phyloP scores from a whole-genome alignment of 2,888 invertebrate genomes.

The Helleia helle region DNA sequence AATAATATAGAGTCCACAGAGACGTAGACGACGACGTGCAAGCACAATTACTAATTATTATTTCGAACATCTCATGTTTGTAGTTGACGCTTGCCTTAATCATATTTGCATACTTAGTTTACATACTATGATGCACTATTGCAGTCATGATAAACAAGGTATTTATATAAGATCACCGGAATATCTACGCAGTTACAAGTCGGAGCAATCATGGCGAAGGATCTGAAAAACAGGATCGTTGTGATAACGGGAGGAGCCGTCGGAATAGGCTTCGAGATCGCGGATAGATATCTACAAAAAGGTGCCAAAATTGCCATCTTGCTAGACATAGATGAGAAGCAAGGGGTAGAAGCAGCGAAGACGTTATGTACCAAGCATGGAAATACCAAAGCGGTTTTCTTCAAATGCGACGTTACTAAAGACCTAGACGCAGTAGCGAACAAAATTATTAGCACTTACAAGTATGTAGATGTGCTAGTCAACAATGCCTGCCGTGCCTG shows the following conservation, averaged over 20 bases:
- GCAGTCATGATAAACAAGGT: no score
- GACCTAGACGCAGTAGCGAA: conserved; percentile 52
- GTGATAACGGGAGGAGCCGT: conserved; percentile 58
- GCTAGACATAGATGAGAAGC: conserved; percentile 26
- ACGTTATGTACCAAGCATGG: conserved; percentile 51
- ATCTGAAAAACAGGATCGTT: conserved; percentile 20
- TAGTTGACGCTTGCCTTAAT: no score
- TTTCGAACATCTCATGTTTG: no score
- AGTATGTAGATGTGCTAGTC: conserved; percentile 49
- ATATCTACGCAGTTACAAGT: no score
- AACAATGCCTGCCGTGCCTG: no score
- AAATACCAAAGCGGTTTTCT: conserved; percentile 46
- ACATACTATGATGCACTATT: no score
- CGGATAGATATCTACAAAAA: conserved; percentile 38
- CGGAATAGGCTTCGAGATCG: conserved; percentile 55
- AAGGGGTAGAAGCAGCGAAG: conserved; percentile 36
- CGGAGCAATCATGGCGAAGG: conserved; percentile 17
- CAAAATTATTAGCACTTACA: conserved; percentile 34
- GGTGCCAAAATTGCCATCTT: conserved; percentile 38
- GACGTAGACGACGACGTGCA: no score
- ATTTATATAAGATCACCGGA: no score
- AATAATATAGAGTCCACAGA: no score
- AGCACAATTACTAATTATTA: no score
- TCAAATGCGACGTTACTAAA: conserved; percentile 57
- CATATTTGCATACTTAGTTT: no score